phyloP scores from a whole-genome alignment of 2,797 vertebrate species.

The Lithobates sylvaticus region DNA sequence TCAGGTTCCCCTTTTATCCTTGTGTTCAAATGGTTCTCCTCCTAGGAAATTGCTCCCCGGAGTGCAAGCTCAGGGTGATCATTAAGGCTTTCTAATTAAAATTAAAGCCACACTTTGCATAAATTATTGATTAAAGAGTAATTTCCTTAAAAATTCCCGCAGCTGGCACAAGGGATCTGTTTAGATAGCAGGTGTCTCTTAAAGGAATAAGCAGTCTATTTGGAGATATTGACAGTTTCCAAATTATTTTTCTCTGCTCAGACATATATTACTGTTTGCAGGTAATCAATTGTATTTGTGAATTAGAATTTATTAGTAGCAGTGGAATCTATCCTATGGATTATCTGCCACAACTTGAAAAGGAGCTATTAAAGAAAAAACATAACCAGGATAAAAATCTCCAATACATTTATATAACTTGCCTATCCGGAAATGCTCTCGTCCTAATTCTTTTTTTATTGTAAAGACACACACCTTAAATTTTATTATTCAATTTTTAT shows the following conservation, averaged over 20 bases:
- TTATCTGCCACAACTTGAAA: background rate
- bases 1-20: background rate
- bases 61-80: background rate
- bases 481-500: no score
- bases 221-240: background rate
- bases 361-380: background rate
- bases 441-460: no score
- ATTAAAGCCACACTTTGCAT: conserved; percentile 39
- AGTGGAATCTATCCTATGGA: background rate
- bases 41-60: background rate
- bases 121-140: conserved; percentile 38
- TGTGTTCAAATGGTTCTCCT: background rate
- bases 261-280: background rate
- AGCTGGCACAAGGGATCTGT: background rate
- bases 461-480: no score
- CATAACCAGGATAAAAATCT: background rate
- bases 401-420: background rate
- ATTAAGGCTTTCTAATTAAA: conserved; percentile 42
- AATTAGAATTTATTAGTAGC: background rate
- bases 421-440: no score
- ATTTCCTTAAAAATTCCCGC: background rate
- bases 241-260: background rate
- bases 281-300: conserved; percentile 16
- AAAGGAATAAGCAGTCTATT: conserved; percentile 4
- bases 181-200: background rate